Evolutionary conservation across 2,113 vertebrate genomes (phyloP).

Genomic region (Rhagologus leucostigma): DNA sequence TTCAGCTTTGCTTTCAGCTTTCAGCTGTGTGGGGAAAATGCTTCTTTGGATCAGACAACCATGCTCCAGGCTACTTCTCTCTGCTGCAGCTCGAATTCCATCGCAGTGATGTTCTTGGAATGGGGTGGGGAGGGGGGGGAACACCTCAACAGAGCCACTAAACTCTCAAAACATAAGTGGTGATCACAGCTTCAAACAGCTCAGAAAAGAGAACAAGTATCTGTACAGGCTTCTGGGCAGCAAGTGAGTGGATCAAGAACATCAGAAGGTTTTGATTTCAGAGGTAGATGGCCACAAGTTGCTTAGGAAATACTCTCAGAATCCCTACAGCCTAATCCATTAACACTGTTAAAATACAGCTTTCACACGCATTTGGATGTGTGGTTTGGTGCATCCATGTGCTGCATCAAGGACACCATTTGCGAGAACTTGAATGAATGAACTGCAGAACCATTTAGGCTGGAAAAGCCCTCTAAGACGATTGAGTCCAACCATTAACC

Average conservation of each 20-base stretch:
- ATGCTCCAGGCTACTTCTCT: not conserved
- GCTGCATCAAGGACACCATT: not conserved
- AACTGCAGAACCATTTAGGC: not conserved
- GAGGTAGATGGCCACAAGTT: not conserved
- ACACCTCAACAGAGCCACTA: not conserved
- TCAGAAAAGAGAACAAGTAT: not conserved
- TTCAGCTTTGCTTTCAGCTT: not conserved
- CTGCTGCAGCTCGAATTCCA: not conserved
- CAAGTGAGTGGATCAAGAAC: not conserved
- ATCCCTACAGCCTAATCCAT: not conserved
- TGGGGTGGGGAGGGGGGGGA: not conserved
- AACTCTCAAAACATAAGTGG: not conserved
- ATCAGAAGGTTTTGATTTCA: not conserved
- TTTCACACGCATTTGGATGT: accelerated
- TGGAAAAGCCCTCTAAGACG: not conserved
- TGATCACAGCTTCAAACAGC: not conserved
- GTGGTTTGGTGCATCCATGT: accelerated
- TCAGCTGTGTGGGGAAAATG: not conserved
- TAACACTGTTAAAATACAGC: not conserved
- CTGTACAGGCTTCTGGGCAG: not conserved
- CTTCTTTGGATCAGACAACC: not conserved
- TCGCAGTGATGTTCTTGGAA: accelerated
- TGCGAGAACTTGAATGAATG: not conserved
- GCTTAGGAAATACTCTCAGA: not conserved
- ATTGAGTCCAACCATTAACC: not conserved